Conservation (phyloP, 2,888 invertebrate genomes). For the Drosophila fungiperda region DNA sequence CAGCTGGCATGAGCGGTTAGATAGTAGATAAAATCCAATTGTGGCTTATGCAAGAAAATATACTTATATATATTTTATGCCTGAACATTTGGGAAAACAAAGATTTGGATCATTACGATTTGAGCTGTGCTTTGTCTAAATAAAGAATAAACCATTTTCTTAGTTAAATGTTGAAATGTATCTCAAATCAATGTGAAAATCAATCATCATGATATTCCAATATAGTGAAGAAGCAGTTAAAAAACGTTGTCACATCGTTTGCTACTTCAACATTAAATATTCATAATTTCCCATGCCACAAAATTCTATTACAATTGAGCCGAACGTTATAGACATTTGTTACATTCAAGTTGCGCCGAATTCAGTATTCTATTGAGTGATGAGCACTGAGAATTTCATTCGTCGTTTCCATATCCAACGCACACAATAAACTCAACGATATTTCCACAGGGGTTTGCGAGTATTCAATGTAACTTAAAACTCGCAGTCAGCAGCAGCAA, state of each 20-base stretch:
- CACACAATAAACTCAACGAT: constrained; percentile 33
- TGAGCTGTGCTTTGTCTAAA: not conserved
- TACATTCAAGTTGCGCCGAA: constrained; percentile 13
- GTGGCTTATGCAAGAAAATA: not conserved
- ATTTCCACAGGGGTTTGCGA: constrained; percentile 26
- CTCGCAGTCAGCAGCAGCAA: constrained; percentile 5
- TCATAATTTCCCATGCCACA: constrained; percentile 2
- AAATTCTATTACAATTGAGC: not conserved
- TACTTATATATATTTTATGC: not conserved
- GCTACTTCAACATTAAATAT: constrained; percentile 6
- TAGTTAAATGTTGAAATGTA: not conserved
- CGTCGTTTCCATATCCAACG: constrained; percentile 7
- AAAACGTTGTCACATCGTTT: constrained; percentile 3
- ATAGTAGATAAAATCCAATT: not conserved
- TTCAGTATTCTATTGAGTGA: constrained; percentile 23
- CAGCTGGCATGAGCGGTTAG: not conserved
- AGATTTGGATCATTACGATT: not conserved
- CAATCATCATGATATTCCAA: constrained; percentile 5
- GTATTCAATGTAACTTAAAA: constrained; percentile 30
- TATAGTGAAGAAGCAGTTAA: not conserved
- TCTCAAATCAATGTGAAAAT: not conserved
- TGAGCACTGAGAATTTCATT: constrained; percentile 10
- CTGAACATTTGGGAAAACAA: not conserved
- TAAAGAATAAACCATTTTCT: not conserved
- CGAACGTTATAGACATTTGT: constrained; percentile 12